These are phyloP conservation scores for Dioctria rufipes DNA, from an alignment of 2,888 invertebrate genomes.

Conservation along the genomic window DNA sequence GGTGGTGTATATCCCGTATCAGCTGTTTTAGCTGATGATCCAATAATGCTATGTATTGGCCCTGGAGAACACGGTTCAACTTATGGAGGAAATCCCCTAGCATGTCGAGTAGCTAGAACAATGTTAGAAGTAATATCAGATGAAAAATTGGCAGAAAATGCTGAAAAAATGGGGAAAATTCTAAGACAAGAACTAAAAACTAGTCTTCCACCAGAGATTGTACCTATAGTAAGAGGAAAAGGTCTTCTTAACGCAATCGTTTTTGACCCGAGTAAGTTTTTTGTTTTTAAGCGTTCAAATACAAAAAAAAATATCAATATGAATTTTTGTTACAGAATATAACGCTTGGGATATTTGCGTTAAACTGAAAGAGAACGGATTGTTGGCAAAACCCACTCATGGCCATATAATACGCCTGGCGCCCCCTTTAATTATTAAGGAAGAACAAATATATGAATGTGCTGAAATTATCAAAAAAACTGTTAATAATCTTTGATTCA, in stretches of 20 bases:
- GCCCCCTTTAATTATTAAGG: conserved; percentile 91
- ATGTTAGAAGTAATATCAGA: conserved; percentile 89
- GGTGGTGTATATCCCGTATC: conserved; percentile 94
- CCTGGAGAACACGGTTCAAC: conserved; percentile 98
- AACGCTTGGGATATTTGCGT: conserved; percentile 94
- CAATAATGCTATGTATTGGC: conserved; percentile 88
- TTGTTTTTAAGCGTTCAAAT: neutral
- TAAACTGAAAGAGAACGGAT: conserved; percentile 87
- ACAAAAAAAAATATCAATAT: neutral
- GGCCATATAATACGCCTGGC: conserved; percentile 95
- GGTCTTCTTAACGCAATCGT: conserved; percentile 94
- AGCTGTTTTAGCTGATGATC: conserved; percentile 87
- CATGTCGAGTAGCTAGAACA: conserved; percentile 88
- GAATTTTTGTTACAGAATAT: conserved; percentile 62
- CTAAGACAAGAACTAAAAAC: conserved; percentile 80
- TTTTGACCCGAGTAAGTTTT: conserved; percentile 78
- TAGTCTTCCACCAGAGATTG: conserved; percentile 82
- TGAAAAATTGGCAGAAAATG: conserved; percentile 89
- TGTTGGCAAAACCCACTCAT: conserved; percentile 97
- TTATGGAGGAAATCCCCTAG: conserved; percentile 96
- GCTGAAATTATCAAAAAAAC: conserved; percentile 83
- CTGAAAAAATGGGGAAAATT: conserved; percentile 82
- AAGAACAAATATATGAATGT: conserved; percentile 84
- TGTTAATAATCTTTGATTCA: conserved; percentile 63
- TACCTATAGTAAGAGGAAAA: conserved; percentile 85